A percentile compares a stretch with the other conserved stretches of the same genome.
Conservation (phyloP, 2,888 invertebrate species). For the Lepidochitona cinerea region DNA sequence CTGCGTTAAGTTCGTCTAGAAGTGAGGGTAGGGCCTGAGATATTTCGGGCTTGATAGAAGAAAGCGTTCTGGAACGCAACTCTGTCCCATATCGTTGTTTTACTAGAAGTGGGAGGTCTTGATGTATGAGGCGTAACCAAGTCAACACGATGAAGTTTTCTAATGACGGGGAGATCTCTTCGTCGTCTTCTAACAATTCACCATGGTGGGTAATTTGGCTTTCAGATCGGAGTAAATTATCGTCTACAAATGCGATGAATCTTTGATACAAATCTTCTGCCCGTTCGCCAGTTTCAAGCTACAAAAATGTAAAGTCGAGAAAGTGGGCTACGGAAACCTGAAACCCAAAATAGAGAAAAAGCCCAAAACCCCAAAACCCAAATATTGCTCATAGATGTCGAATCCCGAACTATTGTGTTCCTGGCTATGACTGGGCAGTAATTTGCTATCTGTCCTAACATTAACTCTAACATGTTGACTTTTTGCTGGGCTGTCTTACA, state of each 20-base stretch:
- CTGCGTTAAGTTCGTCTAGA: no score
- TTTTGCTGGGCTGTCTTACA: constrained; percentile 16
- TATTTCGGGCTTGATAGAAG: constrained; percentile 38
- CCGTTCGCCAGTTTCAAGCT: constrained; percentile 33
- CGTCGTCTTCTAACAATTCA: constrained; percentile 11
- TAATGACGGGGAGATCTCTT: constrained; percentile 21
- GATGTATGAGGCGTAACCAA: constrained; percentile 19
- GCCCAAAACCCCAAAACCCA: no score
- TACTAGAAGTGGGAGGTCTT: constrained; percentile 22
- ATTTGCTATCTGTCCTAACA: no score
- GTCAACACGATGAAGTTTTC: constrained; percentile 17
- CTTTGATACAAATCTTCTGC: no score
- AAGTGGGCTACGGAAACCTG: no score
- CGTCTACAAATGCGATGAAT: no score
- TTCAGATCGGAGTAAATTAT: constrained; percentile 22
- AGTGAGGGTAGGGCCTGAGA: constrained; percentile 27
- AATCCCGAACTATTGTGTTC: constrained; percentile 25
- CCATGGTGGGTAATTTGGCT: constrained; percentile 30
- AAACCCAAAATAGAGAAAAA: no score
- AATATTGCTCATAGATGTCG: no score
- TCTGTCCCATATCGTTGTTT: constrained; percentile 40
- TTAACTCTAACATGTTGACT: constrained; percentile 12
- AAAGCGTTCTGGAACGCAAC: constrained; percentile 22
- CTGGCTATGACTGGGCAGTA: constrained; percentile 27
- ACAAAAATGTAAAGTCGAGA: no score